Conservation (phyloP, 2,888 invertebrate species). For the Euphydryas editha region DNA sequence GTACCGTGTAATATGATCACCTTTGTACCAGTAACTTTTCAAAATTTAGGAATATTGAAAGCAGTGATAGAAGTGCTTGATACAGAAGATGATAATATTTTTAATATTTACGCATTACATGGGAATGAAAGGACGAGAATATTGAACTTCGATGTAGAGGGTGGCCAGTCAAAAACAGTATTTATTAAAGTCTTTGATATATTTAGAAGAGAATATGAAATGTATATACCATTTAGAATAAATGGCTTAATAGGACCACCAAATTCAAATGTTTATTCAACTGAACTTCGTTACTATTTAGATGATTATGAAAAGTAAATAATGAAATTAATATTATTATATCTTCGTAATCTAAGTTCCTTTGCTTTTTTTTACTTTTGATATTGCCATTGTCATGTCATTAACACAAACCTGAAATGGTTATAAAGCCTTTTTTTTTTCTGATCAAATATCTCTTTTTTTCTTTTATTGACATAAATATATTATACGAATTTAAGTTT, state of each 20-base stretch:
- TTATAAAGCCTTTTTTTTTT: no score
- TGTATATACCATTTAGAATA: conserved; percentile 83
- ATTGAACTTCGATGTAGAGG: conserved; percentile 60
- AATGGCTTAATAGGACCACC: conserved; percentile 85
- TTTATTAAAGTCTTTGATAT: conserved; percentile 68
- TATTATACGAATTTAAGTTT: no score
- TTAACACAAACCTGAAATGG: no score
- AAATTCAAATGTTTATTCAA: conserved; percentile 55
- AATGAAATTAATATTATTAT: background rate
- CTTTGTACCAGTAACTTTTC: conserved; percentile 69
- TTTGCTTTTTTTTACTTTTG: no score
- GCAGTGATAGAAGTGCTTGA: conserved; percentile 62
- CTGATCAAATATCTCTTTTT: no score
- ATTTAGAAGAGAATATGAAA: conserved; percentile 79
- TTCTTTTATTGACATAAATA: no score
- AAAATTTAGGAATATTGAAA: conserved; percentile 62
- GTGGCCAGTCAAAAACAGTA: conserved; percentile 66
- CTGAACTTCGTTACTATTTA: conserved; percentile 66
- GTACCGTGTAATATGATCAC: conserved; percentile 71
- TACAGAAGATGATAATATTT: conserved; percentile 67
- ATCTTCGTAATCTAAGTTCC: background rate
- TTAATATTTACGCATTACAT: conserved; percentile 62
- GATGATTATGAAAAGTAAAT: conserved; percentile 66
- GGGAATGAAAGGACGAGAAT: conserved; percentile 69
- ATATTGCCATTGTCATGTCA: no score